Conservation (phyloP, 37 sponge, comb jelly and placozoan genomes). For the Aplysina aerophoba region DNA sequence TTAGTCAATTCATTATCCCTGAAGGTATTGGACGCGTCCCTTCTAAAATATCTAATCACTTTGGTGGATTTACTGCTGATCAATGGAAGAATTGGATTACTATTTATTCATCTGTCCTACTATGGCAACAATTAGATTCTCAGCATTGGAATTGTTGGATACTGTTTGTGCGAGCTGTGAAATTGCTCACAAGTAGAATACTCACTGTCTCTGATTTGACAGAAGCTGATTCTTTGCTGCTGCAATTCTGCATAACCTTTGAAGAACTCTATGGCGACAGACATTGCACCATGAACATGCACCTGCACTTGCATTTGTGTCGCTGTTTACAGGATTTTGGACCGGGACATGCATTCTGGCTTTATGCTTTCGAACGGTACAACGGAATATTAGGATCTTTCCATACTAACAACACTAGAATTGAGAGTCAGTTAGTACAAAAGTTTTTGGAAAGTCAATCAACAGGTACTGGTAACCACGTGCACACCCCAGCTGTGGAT, state of each 20-base stretch:
- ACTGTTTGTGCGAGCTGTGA: conserved; percentile 34
- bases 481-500: too few species aligned
- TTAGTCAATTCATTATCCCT: conserved; percentile 6
- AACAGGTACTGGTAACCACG: too few species aligned
- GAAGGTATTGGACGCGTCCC: conserved; percentile 35
- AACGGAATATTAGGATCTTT: conserved; percentile 60
- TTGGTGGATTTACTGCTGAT: conserved; percentile 49
- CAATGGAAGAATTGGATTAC: conserved; percentile 51
- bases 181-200: background rate
- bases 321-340: conserved; percentile 52
- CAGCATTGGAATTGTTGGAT: conserved; percentile 36
- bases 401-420: conserved; percentile 35
- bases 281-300: conserved; percentile 47
- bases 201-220: conserved; percentile 24
- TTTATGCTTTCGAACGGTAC: conserved; percentile 51
- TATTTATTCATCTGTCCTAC: conserved; percentile 8
- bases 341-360: conserved; percentile 60
- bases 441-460: conserved; percentile 34
- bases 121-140: conserved; percentile 18
- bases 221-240: conserved; percentile 44
- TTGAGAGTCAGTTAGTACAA: conserved; percentile 48
- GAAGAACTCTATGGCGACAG: conserved; percentile 45
- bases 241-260: conserved; percentile 29
- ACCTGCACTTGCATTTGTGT: conserved; percentile 49
- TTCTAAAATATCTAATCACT: conserved; percentile 18